These are phyloP conservation scores for Exephanes ischioxanthus DNA, from an alignment of 2,888 invertebrate species.

Conservation along the genomic window DNA sequence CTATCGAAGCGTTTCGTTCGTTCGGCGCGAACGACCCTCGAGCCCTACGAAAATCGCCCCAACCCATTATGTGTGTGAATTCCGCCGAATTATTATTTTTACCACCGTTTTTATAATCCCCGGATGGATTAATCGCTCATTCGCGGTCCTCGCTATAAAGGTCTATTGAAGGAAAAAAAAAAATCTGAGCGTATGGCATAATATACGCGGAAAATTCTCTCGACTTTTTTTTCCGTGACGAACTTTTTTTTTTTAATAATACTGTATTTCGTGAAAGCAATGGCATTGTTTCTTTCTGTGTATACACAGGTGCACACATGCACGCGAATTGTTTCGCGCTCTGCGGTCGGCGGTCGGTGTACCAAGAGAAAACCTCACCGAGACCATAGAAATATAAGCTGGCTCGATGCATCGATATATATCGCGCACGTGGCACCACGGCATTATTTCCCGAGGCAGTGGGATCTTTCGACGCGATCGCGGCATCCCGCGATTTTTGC, in stretches of 20 bases:
- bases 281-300: constrained; percentile 8
- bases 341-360: not conserved
- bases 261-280: constrained; percentile 2
- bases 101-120: constrained; percentile 21
- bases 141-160: not conserved
- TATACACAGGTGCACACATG: not conserved
- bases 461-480: not conserved
- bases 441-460: not conserved
- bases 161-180: not conserved
- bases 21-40: constrained; percentile 19
- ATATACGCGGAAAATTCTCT: not conserved
- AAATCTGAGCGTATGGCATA: not conserved
- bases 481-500: not conserved
- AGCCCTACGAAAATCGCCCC: constrained; percentile 39
- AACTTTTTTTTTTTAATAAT: not conserved
- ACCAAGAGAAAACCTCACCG: constrained; percentile 7
- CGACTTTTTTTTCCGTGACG: not conserved
- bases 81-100: constrained; percentile 56
- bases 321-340: not conserved
- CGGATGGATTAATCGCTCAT: constrained; percentile 37
- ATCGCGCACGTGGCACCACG: constrained; percentile 1
- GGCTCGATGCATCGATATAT: constrained; percentile 2
- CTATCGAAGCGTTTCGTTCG: constrained; percentile 46
- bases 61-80: constrained; percentile 32
- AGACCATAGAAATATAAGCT: not conserved